These are phyloP conservation scores for Eupsilia transversa DNA, from an alignment of 2,888 invertebrate species.

Conservation along the genomic window DNA sequence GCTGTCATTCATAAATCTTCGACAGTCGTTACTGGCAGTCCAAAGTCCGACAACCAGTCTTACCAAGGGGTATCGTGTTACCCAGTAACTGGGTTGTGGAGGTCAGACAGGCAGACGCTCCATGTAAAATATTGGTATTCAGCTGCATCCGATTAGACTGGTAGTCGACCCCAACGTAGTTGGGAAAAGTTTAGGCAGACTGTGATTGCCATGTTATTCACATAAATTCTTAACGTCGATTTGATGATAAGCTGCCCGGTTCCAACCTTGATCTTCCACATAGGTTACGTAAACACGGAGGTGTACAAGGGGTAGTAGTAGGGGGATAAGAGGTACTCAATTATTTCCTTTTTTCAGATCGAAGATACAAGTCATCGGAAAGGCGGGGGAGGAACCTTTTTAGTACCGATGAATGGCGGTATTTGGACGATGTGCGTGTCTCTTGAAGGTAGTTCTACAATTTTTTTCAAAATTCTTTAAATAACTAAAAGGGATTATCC, in stretches of 20 bases:
- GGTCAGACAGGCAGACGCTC: not conserved
- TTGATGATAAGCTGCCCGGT: not conserved
- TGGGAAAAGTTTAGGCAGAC: not conserved
- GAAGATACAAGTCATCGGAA: conserved; percentile 83
- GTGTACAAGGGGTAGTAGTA: no score
- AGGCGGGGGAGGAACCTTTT: conserved; percentile 91
- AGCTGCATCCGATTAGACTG: not conserved
- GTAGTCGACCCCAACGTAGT: not conserved
- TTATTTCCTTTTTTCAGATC: conserved; percentile 78
- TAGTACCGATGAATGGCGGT: conserved; percentile 97
- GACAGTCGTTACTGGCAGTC: not conserved
- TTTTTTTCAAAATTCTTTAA: not conserved
- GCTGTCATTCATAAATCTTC: not conserved
- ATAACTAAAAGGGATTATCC: no score
- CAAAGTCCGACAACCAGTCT: not conserved
- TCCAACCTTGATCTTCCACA: not conserved
- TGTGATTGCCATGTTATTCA: not conserved
- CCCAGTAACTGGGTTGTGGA: not conserved
- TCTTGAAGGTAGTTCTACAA: conserved; percentile 91
- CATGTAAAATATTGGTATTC: not conserved
- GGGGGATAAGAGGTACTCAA: no score
- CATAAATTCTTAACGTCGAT: not conserved
- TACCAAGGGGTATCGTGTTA: not conserved
- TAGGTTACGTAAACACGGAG: conserved; percentile 19
- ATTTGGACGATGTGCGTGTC: conserved; percentile 97